These are phyloP conservation scores for Poeciliopsis occidentalis DNA, from an alignment of 2,113 vertebrate genomes.

Conservation along the genomic window DNA sequence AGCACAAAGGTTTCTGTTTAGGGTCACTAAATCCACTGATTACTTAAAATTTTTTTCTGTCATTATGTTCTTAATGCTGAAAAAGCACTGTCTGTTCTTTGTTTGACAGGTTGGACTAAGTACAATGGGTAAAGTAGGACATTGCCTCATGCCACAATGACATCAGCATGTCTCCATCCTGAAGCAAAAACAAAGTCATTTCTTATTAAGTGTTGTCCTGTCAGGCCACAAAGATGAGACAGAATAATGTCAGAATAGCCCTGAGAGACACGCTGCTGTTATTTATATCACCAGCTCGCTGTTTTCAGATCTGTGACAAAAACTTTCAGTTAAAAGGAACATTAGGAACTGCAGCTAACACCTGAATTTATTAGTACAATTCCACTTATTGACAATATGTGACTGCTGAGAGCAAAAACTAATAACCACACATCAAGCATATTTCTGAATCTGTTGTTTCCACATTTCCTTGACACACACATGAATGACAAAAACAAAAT, in stretches of 20 bases:
- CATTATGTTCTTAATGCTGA: neutral
- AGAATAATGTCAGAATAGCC: slow-evolving; percentile 3
- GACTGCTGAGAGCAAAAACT: neutral
- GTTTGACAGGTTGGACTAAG: neutral
- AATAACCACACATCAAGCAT: neutral
- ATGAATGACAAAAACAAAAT: neutral
- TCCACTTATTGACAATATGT: neutral
- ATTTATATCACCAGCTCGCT: neutral
- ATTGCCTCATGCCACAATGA: slow-evolving; percentile 2
- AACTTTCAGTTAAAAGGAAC: neutral
- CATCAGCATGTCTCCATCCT: neutral
- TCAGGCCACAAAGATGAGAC: neutral
- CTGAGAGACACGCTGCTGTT: neutral
- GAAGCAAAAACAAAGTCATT: slow-evolving; percentile 15
- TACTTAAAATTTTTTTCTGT: neutral
- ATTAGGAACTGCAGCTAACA: neutral
- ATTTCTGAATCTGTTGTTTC: neutral
- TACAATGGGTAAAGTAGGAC: slow-evolving; percentile 1
- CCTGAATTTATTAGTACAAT: neutral
- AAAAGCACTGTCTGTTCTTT: neutral
- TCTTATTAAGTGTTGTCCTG: neutral
- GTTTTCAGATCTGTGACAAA: neutral
- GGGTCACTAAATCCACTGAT: neutral
- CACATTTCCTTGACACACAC: neutral
- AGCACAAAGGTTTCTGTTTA: neutral